Percentiles rank a stretch among this genome's conserved stretches.
Evolutionary conservation across 64 coral and sea anemone genomes (phyloP).

Genomic region (Pachyseris speciosa): DNA sequence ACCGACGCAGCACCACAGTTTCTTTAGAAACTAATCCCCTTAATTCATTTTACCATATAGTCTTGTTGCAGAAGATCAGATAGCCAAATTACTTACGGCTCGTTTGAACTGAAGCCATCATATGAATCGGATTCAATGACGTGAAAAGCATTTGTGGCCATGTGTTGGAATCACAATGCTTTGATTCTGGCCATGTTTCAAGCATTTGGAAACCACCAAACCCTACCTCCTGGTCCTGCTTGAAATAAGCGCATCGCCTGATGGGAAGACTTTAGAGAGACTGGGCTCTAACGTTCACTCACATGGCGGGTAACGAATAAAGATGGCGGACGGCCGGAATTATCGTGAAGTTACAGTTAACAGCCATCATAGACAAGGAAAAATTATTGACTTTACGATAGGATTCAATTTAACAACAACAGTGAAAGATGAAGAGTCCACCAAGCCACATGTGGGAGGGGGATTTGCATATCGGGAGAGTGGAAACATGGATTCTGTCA

Average conservation of each 20-base stretch:
- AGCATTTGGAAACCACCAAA: too few species aligned
- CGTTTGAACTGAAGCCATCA: too few species aligned
- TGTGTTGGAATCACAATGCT: too few species aligned
- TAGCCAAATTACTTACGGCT: too few species aligned
- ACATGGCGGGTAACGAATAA: conserved; percentile 21
- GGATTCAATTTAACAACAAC: conserved; percentile 57
- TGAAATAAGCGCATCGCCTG: background rate
- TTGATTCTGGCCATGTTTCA: too few species aligned
- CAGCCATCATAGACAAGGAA: conserved; percentile 30
- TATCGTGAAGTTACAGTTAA: conserved; percentile 70
- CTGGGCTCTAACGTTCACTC: conserved; percentile 18
- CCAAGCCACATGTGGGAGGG: conserved; percentile 73
- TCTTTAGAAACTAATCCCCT: too few species aligned
- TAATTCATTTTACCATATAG: too few species aligned
- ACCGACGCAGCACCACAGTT: too few species aligned
- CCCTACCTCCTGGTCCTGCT: too few species aligned
- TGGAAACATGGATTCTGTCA: conserved; percentile 62
- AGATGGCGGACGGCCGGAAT: conserved; percentile 76
- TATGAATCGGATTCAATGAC: too few species aligned
- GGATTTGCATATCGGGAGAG: conserved; percentile 85
- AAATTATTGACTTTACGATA: conserved; percentile 69
- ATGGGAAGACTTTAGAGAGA: background rate
- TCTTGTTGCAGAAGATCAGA: too few species aligned
- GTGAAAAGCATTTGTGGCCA: too few species aligned
- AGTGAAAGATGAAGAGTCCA: conserved; percentile 83